A percentile compares a stretch with the other conserved stretches of the same genome.
Conservation (phyloP, 2,797 vertebrate genomes). For the Chaenodraco wilsoni region DNA sequence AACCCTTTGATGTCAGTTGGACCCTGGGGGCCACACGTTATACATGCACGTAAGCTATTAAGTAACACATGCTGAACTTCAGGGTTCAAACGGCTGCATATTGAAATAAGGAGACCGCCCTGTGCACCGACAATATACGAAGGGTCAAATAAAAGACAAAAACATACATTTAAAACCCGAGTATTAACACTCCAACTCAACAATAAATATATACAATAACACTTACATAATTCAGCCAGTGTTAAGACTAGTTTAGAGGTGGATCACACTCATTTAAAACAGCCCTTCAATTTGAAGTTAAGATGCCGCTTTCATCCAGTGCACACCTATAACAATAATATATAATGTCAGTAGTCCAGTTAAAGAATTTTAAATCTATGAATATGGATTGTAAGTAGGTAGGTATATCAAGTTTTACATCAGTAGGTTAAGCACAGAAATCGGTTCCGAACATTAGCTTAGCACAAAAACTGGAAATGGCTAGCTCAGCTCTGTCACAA, state of each 20-base stretch:
- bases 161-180: not conserved
- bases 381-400: not conserved
- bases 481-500: not conserved
- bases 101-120: not conserved
- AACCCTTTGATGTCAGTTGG: not conserved
- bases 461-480: not conserved
- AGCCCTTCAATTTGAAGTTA: not conserved
- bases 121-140: not conserved
- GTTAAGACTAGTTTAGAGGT: not conserved
- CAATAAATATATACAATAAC: slow-evolving; percentile 17
- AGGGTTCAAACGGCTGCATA: not conserved
- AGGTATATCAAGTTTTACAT: not conserved
- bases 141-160: slow-evolving; percentile 5
- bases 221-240: slow-evolving; percentile 13
- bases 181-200: not conserved
- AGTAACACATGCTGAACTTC: not conserved
- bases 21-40: not conserved
- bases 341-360: not conserved
- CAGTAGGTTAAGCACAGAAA: not conserved
- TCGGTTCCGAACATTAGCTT: not conserved
- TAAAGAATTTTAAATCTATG: not conserved
- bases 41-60: not conserved
- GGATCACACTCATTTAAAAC: not conserved
- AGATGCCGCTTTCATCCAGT: not conserved
- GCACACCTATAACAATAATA: not conserved